These are phyloP conservation scores for Drosophila tani DNA, from an alignment of 1,140 invertebrate genomes.

Conservation along the genomic window DNA sequence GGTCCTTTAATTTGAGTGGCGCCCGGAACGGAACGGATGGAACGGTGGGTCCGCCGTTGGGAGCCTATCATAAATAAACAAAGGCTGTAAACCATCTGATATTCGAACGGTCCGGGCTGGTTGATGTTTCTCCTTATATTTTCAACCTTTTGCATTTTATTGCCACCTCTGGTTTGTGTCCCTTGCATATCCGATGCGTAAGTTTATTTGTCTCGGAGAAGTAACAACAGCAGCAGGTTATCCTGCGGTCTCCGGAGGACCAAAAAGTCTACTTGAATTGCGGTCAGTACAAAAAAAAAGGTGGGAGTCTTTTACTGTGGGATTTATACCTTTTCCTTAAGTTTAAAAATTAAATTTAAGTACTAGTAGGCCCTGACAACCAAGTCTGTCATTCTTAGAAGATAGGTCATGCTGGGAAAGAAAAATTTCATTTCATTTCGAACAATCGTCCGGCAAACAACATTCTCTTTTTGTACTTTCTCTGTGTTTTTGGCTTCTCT, in stretches of 20 bases:
- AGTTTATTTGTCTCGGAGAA: slow-evolving; percentile 32
- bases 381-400: not conserved
- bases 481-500: too few relatives aligned
- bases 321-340: not conserved
- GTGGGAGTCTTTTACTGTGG: not conserved
- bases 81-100: slow-evolving; percentile 48
- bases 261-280: slow-evolving; percentile 14
- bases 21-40: not conserved
- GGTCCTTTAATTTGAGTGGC: slow-evolving; percentile 53
- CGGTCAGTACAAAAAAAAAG: not conserved
- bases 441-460: too few relatives aligned
- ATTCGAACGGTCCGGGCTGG: slow-evolving; percentile 28
- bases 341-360: not conserved
- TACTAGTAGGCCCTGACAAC: not conserved
- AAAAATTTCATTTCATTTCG: too few relatives aligned
- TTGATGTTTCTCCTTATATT: slow-evolving; percentile 6
- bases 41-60: not conserved
- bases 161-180: slow-evolving; percentile 19
- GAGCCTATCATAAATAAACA: slow-evolving; percentile 53
- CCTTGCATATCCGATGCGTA: slow-evolving; percentile 19
- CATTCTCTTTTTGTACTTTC: too few relatives aligned
- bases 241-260: slow-evolving; percentile 7
- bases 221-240: slow-evolving; percentile 1
- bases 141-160: slow-evolving; percentile 24
- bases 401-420: not conserved